Percentiles rank a stretch among this genome's conserved stretches.
Evolutionary conservation across 2,113 vertebrate genomes (phyloP).

Genomic region (Spea multiplicata): DNA sequence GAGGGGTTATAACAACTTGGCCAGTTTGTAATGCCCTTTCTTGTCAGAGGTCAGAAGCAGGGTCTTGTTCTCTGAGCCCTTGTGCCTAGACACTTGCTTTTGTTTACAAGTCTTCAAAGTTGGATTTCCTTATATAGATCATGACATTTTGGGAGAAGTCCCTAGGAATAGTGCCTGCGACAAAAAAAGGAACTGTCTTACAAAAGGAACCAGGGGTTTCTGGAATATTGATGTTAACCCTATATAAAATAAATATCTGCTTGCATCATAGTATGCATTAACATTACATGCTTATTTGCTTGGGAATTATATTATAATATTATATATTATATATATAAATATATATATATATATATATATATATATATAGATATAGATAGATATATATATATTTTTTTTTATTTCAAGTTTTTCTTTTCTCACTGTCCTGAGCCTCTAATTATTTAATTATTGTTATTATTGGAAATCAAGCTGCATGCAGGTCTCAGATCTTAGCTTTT

Average conservation of each 20-base stretch:
- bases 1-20: constrained; percentile 72
- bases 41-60: constrained; percentile 64
- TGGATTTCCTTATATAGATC: not conserved
- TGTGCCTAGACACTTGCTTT: constrained; percentile 68
- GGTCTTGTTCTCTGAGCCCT: constrained; percentile 50
- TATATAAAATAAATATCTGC: too few species aligned
- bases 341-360: not conserved
- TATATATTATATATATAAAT: not conserved
- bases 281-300: too few species aligned
- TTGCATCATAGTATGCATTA: too few species aligned
- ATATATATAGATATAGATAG: not conserved
- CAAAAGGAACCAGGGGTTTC: too few species aligned
- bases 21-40: constrained; percentile 70
- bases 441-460: not conserved
- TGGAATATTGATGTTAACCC: too few species aligned
- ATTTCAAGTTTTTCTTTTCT: not conserved
- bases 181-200: too few species aligned
- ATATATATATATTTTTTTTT: not conserved
- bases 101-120: constrained; percentile 59
- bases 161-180: too few species aligned
- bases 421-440: not conserved
- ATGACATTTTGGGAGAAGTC: not conserved
- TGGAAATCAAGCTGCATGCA: not conserved
- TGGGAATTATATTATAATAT: not conserved
- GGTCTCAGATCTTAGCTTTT: not conserved